These are phyloP conservation scores for Ardeotis arabs DNA, from an alignment of 2,113 vertebrate species.

Conservation along the genomic window DNA sequence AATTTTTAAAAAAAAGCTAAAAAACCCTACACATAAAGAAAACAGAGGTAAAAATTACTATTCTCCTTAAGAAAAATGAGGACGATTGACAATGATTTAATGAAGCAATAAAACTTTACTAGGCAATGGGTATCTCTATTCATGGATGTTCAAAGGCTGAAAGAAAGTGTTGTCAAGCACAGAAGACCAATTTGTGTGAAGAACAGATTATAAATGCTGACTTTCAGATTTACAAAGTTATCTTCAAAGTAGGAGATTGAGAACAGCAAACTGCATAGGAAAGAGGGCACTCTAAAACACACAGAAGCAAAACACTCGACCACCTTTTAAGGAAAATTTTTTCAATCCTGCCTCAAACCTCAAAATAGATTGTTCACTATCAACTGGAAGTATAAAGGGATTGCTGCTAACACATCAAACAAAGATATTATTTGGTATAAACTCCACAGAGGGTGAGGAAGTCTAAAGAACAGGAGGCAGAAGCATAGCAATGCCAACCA, in stretches of 20 bases:
- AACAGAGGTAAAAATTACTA: not conserved
- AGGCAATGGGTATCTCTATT: not conserved
- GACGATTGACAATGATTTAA: not conserved
- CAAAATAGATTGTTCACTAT: not conserved
- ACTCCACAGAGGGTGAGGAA: not conserved
- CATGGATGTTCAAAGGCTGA: not conserved
- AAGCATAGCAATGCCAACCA: not conserved
- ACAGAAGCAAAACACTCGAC: rapidly evolving
- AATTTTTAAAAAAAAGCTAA: not conserved
- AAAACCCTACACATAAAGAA: not conserved
- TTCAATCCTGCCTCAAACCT: not conserved
- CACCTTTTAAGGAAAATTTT: not conserved
- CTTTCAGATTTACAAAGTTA: not conserved
- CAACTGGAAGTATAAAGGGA: not conserved
- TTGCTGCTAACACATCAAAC: not conserved
- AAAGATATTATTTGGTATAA: not conserved
- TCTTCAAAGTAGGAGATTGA: not conserved
- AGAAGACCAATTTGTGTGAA: not conserved
- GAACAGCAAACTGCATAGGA: not conserved
- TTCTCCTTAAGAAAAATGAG: not conserved
- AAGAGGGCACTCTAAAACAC: not conserved
- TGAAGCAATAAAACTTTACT: not conserved
- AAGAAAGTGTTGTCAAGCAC: not conserved
- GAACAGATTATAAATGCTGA: not conserved
- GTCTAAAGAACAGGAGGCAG: not conserved